Percentiles rank a stretch among this genome's conserved stretches.
These are phyloP conservation scores for Drosophila neutralis DNA, from an alignment of 2,888 invertebrate species.

Conservation along the genomic window DNA sequence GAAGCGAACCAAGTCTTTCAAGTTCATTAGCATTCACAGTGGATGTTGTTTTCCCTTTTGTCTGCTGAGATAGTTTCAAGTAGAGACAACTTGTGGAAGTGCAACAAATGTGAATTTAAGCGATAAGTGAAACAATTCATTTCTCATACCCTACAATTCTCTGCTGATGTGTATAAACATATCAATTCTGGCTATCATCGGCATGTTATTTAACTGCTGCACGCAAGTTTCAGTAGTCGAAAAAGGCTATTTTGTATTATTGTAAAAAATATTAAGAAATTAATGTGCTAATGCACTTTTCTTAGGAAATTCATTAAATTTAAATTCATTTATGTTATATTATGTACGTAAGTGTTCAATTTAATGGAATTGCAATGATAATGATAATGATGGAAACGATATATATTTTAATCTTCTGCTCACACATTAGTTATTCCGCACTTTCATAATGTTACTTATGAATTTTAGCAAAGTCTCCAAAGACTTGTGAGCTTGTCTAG, in stretches of 20 bases:
- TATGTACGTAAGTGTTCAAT: not conserved
- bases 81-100: conserved; percentile 4
- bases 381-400: no score
- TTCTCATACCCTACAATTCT: not conserved
- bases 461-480: not conserved
- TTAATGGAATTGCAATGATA: not conserved
- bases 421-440: not conserved
- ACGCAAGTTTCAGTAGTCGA: not conserved
- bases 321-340: not conserved
- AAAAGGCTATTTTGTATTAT: not conserved
- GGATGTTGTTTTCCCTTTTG: conserved; percentile 33
- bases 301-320: not conserved
- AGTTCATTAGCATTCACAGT: conserved; percentile 47
- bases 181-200: not conserved
- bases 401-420: not conserved
- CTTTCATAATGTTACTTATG: not conserved
- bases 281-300: not conserved
- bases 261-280: not conserved
- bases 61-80: conserved; percentile 14
- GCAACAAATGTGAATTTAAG: conserved; percentile 16
- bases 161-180: not conserved
- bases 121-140: conserved; percentile 20
- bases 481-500: not conserved
- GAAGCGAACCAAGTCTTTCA: conserved; percentile 41
- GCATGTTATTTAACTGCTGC: not conserved